Conservation (phyloP, 2,113 vertebrate species). For the Actinemys pallida region DNA sequence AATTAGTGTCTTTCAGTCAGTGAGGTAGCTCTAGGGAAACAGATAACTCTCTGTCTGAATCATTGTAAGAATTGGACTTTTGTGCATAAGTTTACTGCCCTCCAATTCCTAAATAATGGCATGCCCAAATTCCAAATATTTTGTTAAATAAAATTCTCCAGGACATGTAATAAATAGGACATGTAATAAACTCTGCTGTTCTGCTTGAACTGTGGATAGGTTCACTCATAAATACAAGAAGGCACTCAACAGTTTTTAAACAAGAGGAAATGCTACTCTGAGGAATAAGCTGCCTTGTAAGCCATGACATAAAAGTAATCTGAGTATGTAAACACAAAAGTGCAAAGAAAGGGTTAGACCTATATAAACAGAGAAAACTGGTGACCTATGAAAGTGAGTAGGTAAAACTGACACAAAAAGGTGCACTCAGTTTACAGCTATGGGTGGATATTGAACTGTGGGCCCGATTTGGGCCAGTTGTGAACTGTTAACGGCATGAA, state of each 20-base stretch:
- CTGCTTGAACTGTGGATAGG: conserved; percentile 56
- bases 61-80: conserved; percentile 56
- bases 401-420: not conserved
- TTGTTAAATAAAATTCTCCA: conserved; percentile 38
- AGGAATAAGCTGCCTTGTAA: conserved; percentile 31
- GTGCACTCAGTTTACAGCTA: not conserved
- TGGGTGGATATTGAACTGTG: not conserved
- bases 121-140: not conserved
- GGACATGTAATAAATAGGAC: conserved; percentile 30
- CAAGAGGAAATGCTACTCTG: conserved; percentile 55
- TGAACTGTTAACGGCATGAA: not conserved
- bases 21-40: conserved; percentile 51
- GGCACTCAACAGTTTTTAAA: conserved; percentile 70
- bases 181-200: conserved; percentile 51
- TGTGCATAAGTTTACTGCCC: conserved; percentile 32
- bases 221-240: conserved; percentile 64
- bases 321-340: conserved; percentile 55
- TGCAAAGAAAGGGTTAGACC: conserved; percentile 23
- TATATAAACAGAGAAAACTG: not conserved
- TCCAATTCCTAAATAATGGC: conserved; percentile 22
- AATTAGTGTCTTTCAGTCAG: conserved; percentile 44
- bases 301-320: conserved; percentile 24
- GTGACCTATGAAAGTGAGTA: not conserved
- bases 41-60: conserved; percentile 55
- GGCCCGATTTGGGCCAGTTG: not conserved